These are phyloP conservation scores for Drosophila testacea DNA, from an alignment of 2,888 invertebrate species.

Conservation along the genomic window DNA sequence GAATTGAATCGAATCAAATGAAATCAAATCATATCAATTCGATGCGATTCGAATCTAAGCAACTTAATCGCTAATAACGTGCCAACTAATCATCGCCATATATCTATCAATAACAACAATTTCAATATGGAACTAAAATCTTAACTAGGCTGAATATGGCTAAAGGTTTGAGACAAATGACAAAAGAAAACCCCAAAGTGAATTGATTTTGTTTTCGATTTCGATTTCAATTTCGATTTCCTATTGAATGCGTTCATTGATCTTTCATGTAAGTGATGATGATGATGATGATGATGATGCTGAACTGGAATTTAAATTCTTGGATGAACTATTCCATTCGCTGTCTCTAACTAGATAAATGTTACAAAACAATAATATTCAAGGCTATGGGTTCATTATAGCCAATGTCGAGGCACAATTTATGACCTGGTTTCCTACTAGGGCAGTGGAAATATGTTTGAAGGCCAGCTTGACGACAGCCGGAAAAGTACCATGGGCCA, in stretches of 20 bases:
- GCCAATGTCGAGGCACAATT: constrained; percentile 40
- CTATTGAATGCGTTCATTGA: constrained; percentile 77
- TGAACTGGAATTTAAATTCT: constrained; percentile 33
- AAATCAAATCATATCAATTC: constrained; percentile 19
- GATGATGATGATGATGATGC: constrained; percentile 12
- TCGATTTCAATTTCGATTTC: constrained; percentile 63
- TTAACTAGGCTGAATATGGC: neutral
- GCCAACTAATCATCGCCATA: constrained; percentile 61
- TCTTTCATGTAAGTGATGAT: constrained; percentile 46
- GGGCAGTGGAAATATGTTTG: constrained; percentile 48
- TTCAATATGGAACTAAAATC: constrained; percentile 24
- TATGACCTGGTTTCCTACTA: constrained; percentile 53
- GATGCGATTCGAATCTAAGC: constrained; percentile 24
- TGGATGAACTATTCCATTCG: constrained; percentile 11
- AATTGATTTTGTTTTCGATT: constrained; percentile 40
- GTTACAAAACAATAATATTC: constrained; percentile 43
- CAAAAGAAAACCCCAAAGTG: constrained; percentile 34
- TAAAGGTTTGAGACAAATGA: constrained; percentile 21
- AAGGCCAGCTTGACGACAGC: constrained; percentile 46
- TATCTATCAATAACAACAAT: constrained; percentile 34
- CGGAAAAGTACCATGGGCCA: constrained; percentile 37
- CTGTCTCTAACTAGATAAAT: neutral
- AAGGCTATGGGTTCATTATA: constrained; percentile 50
- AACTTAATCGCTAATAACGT: constrained; percentile 58
- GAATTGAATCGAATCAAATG: constrained; percentile 43